Evolutionary conservation across 2,888 invertebrate genomes (phyloP), one percentile per base, ranked within the genome.

Genomic region (Lutraria lutraria): DNA sequence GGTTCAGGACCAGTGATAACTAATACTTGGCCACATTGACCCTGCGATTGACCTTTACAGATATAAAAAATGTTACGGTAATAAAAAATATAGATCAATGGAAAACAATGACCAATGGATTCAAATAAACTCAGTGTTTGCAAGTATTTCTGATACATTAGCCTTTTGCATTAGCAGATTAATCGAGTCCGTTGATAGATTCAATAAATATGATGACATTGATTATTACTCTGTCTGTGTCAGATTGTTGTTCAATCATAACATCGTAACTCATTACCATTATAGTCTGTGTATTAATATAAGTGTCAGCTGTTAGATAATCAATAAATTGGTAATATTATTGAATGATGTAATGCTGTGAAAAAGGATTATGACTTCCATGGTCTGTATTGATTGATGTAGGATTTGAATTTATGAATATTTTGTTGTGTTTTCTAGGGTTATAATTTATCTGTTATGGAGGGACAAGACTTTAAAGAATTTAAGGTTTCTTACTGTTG

Each of bases 221-320:
- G 76, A 76, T 76, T 76, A 76, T 31, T 31, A 16, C 15, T 31
- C 76, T 19, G 76, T 76, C 76, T 31, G 76, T 16, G 15, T 34
- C 31, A 31, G 34, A 76, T 76, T 76, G 76, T 19, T 31, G 76
- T 19, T 31, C 31, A 31, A 19, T 16, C 31, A 76, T 76, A 34
- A 76, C 13, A 19, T 34, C 31, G 13, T 76, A 34, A 19, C 76
- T 76, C 34, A 76, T 76, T 76, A 76, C 34, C 76, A 34, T 76
- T 76, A 76, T 76, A 19, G 34, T 76, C 31, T 76, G 76, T 31
- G 31, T 76, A 76, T 76, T 76, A 76, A 76, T 76, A 15, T 76
- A 76, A 63, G 25, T 43, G 43, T 31, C 19, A 19, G 31, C 25
- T n/a, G 63, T 21, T 68, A 8, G 1, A 25, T n/a, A 25, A 68